phyloP scores from a whole-genome alignment of 92 coral and sea anemone genomes.

The Porites rus region DNA sequence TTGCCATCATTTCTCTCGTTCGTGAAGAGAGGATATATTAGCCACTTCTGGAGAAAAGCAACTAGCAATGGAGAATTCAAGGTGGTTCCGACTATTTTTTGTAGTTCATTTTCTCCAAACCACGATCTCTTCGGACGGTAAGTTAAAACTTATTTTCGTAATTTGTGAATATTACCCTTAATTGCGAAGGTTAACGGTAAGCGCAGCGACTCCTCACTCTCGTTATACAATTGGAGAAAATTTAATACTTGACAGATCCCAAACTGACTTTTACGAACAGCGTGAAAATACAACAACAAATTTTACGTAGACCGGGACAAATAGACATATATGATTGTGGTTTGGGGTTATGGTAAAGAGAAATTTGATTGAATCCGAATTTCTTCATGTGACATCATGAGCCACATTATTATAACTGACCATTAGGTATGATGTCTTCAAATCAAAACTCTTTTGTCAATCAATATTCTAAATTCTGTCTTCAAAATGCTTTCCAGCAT shows the following conservation, averaged over 20 bases:
- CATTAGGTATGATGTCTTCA: background rate
- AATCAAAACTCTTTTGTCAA: background rate
- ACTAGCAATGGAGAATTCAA: constrained; percentile 76
- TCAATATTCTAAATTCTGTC: too few species aligned
- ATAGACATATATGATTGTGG: background rate
- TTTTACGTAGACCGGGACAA: too few species aligned
- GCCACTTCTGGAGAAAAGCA: constrained; percentile 69
- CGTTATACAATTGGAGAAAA: too few species aligned
- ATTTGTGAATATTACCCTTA: background rate
- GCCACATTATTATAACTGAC: background rate
- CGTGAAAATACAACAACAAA: too few species aligned
- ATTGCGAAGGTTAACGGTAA: background rate
- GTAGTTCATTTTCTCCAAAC: constrained; percentile 17
- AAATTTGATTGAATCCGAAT: background rate
- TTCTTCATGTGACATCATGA: background rate
- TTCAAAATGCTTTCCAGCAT: background rate
- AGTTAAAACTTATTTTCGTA: background rate
- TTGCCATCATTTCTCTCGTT: constrained; percentile 20
- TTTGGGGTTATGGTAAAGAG: too few species aligned
- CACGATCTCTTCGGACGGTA: constrained; percentile 26
- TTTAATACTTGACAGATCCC: too few species aligned
- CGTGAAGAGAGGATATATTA: constrained; percentile 16
- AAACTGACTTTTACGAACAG: too few species aligned
- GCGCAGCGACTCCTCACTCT: background rate
- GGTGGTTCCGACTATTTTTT: background rate